A percentile compares a stretch with the other conserved stretches of the same genome.
These are phyloP conservation scores for Spicauda simplicius DNA, from an alignment of 2,888 invertebrate species.

Conservation along the genomic window DNA sequence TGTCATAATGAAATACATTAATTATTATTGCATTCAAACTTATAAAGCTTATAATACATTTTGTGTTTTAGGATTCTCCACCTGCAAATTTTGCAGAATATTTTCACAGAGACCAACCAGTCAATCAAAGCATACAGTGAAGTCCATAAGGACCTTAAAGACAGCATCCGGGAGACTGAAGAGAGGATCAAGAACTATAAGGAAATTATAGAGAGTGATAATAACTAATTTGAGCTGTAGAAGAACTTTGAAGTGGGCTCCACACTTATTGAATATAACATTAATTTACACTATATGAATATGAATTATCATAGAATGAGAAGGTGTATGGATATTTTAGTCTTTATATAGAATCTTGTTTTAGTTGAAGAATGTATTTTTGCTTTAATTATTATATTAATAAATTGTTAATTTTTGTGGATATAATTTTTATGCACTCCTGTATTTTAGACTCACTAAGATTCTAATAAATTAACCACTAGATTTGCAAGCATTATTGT, in stretches of 20 bases:
- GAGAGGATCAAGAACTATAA: slow-evolving; percentile 64
- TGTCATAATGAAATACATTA: too few relatives aligned
- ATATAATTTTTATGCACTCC: not conserved
- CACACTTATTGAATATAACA: not conserved
- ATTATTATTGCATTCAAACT: not conserved
- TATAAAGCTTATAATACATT: too few relatives aligned
- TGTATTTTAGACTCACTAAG: too few relatives aligned
- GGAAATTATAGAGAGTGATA: slow-evolving; percentile 66
- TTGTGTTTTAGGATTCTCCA: slow-evolving; percentile 66
- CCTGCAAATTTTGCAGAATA: slow-evolving; percentile 71
- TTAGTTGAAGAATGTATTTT: not conserved
- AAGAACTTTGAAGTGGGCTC: not conserved
- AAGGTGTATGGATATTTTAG: not conserved
- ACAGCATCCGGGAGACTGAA: slow-evolving; percentile 68
- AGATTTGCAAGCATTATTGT: too few relatives aligned
- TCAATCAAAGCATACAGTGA: slow-evolving; percentile 76
- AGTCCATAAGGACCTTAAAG: slow-evolving; percentile 73
- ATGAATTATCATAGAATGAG: too few relatives aligned
- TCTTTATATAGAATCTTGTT: not conserved
- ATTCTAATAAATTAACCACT: too few relatives aligned
- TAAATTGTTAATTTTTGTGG: not conserved
- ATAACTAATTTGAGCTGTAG: slow-evolving; percentile 37
- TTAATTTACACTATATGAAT: not conserved
- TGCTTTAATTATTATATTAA: not conserved
- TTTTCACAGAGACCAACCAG: slow-evolving; percentile 76